Percentiles rank a stretch among this genome's conserved stretches.
Evolutionary conservation across 2,888 invertebrate species (phyloP).

Genomic region (Capitulum mitella): DNA sequence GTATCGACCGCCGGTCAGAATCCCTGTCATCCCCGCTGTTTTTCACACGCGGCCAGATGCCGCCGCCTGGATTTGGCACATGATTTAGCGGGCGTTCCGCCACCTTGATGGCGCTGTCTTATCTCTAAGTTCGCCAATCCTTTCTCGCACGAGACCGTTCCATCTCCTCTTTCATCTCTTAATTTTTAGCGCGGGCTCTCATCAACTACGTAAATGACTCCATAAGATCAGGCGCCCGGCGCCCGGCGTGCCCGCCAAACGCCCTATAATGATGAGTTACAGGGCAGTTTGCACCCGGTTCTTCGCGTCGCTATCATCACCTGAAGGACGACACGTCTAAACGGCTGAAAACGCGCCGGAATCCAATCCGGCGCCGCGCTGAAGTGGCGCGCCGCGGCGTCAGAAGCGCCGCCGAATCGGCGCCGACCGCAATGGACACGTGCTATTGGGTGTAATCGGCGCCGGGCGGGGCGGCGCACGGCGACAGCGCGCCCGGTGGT

Average conservation of each 20-base stretch:
- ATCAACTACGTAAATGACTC: slow-evolving; percentile 24
- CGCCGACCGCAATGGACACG: slow-evolving; percentile 18
- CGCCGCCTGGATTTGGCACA: slow-evolving; percentile 14
- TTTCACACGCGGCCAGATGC: not conserved
- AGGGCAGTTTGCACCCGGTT: not conserved
- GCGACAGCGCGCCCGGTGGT: not conserved
- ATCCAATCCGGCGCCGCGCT: slow-evolving; percentile 16
- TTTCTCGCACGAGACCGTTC: slow-evolving; percentile 19
- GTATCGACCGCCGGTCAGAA: not conserved
- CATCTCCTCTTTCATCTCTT: slow-evolving; percentile 25
- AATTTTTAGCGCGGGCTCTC: slow-evolving; percentile 18
- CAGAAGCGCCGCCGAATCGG: not conserved
- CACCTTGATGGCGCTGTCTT: slow-evolving; percentile 22
- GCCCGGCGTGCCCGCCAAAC: not conserved
- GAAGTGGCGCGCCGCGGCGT: not conserved
- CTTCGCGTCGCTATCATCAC: not conserved
- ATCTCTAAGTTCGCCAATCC: slow-evolving; percentile 24
- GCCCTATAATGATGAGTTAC: slow-evolving; percentile 21
- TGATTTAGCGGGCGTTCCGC: slow-evolving; percentile 7
- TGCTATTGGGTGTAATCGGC: not conserved
- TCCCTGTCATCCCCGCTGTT: slow-evolving; percentile 5
- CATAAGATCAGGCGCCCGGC: slow-evolving; percentile 11
- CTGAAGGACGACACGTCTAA: slow-evolving; percentile 15
- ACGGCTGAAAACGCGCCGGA: not conserved
- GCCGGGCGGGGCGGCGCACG: not conserved